Evolutionary conservation across 2,888 invertebrate species (phyloP).

Genomic region (Schrankia costaestrigalis): DNA sequence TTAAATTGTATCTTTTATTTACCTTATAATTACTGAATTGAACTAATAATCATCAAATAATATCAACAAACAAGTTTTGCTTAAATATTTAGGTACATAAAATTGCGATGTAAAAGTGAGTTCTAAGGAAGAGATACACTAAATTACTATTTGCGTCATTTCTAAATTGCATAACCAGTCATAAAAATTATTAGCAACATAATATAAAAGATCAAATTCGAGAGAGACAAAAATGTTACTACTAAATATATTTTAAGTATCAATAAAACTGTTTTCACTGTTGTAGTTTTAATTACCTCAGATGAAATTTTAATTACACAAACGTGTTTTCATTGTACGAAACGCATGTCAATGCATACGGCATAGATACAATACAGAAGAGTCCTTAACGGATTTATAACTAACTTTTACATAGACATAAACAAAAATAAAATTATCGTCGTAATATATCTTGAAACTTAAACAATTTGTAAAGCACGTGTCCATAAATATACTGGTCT

Average conservation of each 20-base stretch:
- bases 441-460: conserved; percentile 34
- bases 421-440: conserved; percentile 14
- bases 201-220: too few relatives aligned
- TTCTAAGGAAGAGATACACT: too few relatives aligned
- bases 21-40: too few relatives aligned
- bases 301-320: conserved; percentile 5
- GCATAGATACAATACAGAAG: conserved; percentile 1
- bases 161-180: too few relatives aligned
- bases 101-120: too few relatives aligned
- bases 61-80: too few relatives aligned
- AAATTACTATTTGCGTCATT: too few relatives aligned
- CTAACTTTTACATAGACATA: conserved; percentile 5
- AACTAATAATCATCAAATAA: too few relatives aligned
- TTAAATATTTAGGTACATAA: too few relatives aligned
- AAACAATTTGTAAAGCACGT: conserved; percentile 37
- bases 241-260: conserved; percentile 2
- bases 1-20: too few relatives aligned
- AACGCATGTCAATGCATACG: conserved; percentile 3
- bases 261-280: conserved; percentile 9
- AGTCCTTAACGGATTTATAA: conserved; percentile 14
- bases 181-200: too few relatives aligned
- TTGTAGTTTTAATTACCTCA: conserved; percentile 1
- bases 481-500: conserved; percentile 37
- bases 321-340: conserved; percentile 7
- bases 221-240: too few relatives aligned